phyloP scores from a whole-genome alignment of 2,113 vertebrate genomes.

The Rostratula benghalensis region DNA sequence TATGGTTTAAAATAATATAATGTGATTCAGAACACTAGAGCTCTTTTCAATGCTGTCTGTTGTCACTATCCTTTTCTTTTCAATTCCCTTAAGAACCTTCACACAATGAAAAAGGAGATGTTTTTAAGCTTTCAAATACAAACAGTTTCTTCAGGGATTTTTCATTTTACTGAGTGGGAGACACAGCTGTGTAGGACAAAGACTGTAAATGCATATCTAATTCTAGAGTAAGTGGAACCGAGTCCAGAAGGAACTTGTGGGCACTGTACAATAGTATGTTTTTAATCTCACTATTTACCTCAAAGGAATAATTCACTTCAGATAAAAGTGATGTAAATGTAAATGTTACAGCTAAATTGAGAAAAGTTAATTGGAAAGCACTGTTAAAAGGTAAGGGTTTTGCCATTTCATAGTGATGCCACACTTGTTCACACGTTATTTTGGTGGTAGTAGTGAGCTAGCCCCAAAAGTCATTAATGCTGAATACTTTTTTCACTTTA shows the following conservation, averaged over 20 bases:
- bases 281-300: not conserved
- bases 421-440: not conserved
- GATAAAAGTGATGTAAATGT: not conserved
- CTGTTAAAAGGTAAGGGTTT: not conserved
- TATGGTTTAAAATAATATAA: not conserved
- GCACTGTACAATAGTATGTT: not conserved
- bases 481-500: not conserved
- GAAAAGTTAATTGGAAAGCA: not conserved
- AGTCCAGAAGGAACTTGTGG: not conserved
- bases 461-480: not conserved
- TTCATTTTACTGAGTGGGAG: not conserved
- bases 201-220: not conserved
- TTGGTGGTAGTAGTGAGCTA: not conserved
- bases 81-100: not conserved
- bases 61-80: not conserved
- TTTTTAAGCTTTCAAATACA: not conserved
- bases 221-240: not conserved
- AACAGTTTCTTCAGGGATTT: constrained; percentile 11
- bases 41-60: not conserved
- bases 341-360: accelerated
- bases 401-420: not conserved
- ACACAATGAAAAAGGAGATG: not conserved
- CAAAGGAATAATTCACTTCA: not conserved
- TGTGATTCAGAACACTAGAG: not conserved
- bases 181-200: not conserved